Evolutionary conservation across 2,888 invertebrate species (phyloP), one percentile per base, ranked within the genome.

Genomic region (Cerastis rubricosa): DNA sequence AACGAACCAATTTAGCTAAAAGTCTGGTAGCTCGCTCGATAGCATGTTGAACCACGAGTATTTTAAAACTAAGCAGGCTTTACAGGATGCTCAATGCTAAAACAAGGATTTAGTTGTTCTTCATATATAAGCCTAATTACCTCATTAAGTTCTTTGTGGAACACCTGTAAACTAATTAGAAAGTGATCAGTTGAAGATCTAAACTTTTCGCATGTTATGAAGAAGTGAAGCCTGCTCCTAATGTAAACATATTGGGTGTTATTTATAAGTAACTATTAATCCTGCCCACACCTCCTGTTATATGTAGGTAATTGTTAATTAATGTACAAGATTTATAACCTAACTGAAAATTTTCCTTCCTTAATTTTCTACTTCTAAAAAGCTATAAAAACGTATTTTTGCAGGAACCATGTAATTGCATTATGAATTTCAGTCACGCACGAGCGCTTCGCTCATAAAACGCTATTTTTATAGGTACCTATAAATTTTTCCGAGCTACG

Each of bases 371-470:
- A 19, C 45, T 45, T 57, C 57, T 43, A 67, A 64, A 72, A 73
- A 63, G 49, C 64, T 51, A 77, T 63, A 70, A 74, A 71, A 71
- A 2, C 49, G 11, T 29, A 59, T 47, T 69, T 63, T 69, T 70
- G 59, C 59, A 25, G 65, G 40, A 40, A 59, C 66, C 71, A 29
- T 74, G 67, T 54, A 71, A 68, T 67, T 71, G 75, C 45, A 59
- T 76, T 66, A 80, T 77, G 74, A 78, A 85, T 79, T 79, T 75
- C 74, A 78, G 75, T 74, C 85, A 77, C 76, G 75, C 78, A 76
- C 79, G 61, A 51, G 25, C 51, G 65, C 35, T 19, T 40, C 69
- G 57, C 51, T 29, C 59, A 75, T 84, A 75, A 84, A 83, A 80
- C 43, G 25, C 45, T 54, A 64, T 70, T 64, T 71, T 45, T 61